Conservation (phyloP, 2,888 invertebrate genomes). For the Maniola hyperantus region DNA sequence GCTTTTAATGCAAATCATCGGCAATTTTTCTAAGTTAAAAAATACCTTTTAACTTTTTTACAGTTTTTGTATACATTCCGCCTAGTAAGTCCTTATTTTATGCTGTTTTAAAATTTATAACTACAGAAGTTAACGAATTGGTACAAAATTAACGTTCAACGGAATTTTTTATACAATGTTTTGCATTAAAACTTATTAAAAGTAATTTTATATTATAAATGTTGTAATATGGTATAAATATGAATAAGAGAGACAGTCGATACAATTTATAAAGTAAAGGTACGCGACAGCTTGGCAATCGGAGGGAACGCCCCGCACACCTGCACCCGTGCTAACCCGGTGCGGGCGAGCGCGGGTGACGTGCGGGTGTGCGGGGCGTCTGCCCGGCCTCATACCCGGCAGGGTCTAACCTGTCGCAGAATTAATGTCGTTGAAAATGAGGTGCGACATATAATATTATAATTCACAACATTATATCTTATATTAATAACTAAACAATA, state of each 20-base stretch:
- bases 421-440: too few relatives aligned
- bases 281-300: too few relatives aligned
- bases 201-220: constrained; percentile 15
- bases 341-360: too few relatives aligned
- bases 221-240: constrained; percentile 9
- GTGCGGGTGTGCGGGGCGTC: too few relatives aligned
- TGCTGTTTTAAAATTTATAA: background rate
- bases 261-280: background rate
- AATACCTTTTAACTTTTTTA: background rate
- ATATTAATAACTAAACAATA: too few relatives aligned
- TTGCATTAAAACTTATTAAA: constrained; percentile 13
- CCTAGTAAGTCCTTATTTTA: background rate
- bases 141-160: background rate
- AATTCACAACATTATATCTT: too few relatives aligned
- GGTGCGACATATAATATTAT: too few relatives aligned
- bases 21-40: background rate
- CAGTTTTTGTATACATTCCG: background rate
- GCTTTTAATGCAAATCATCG: constrained; percentile 14
- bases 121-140: background rate
- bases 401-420: too few relatives aligned
- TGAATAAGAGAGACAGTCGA: constrained; percentile 7
- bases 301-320: too few relatives aligned
- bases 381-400: too few relatives aligned
- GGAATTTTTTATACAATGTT: background rate
- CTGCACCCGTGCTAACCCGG: too few relatives aligned